phyloP scores from a whole-genome alignment of 2,888 invertebrate species.

The Germaria angustata region DNA sequence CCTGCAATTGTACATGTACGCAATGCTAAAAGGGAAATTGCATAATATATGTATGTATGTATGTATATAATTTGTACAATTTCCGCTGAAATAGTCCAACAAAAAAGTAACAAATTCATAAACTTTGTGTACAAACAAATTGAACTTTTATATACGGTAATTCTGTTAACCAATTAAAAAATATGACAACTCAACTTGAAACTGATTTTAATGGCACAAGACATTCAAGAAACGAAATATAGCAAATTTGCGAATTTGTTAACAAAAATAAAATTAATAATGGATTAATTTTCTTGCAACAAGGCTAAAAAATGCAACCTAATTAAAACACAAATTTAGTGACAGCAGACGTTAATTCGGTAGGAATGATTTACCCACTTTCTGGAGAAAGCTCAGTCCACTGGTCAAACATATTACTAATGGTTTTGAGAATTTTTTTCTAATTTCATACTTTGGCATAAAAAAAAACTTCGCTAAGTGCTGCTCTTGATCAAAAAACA shows the following conservation, averaged over 20 bases:
- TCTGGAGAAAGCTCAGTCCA: too few relatives aligned
- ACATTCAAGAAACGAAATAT: neutral
- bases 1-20: neutral
- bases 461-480: too few relatives aligned
- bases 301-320: neutral
- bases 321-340: neutral
- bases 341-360: too few relatives aligned
- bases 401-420: too few relatives aligned
- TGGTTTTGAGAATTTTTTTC: too few relatives aligned
- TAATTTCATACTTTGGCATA: too few relatives aligned
- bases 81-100: constrained; percentile 43
- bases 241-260: neutral
- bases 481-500: too few relatives aligned
- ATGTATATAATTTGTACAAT: constrained; percentile 61
- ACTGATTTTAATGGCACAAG: neutral
- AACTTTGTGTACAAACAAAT: constrained; percentile 19
- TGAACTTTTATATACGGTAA: constrained; percentile 6
- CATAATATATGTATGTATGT: too few relatives aligned
- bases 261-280: neutral
- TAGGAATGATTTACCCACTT: too few relatives aligned
- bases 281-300: neutral
- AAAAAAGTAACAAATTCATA: neutral
- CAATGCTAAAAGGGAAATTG: constrained; percentile 62
- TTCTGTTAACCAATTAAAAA: constrained; percentile 30
- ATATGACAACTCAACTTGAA: constrained; percentile 16